Conservation (phyloP, 2,888 invertebrate genomes). For the Carterocephalus palaemon region DNA sequence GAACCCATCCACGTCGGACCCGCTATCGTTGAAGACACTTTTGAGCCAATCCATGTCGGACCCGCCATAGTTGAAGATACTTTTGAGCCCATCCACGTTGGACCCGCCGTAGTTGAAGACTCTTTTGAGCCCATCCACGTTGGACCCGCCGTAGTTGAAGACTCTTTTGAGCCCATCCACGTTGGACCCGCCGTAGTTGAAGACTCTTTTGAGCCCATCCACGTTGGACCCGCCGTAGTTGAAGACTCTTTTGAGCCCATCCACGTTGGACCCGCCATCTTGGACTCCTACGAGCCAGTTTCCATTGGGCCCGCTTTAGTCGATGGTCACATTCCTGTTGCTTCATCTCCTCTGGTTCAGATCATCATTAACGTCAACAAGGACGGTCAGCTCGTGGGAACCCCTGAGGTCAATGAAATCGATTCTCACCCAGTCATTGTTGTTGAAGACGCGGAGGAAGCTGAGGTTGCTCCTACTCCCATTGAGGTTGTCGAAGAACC, state of each 20-base stretch:
- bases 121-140: conserved; percentile 4
- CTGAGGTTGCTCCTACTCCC: background rate
- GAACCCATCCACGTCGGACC: no score
- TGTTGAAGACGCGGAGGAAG: background rate
- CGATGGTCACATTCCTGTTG: conserved; percentile 1
- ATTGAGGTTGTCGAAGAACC: background rate
- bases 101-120: background rate
- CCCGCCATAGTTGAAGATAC: conserved; percentile 9
- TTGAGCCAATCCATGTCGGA: conserved; percentile 16
- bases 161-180: conserved; percentile 25
- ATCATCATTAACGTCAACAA: conserved; percentile 12
- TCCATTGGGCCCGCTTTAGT: conserved; percentile 27
- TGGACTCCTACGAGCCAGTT: conserved; percentile 12
- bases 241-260: conserved; percentile 28
- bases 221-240: background rate
- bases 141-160: conserved; percentile 16
- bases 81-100: background rate
- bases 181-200: conserved; percentile 33
- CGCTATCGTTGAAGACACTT: conserved; percentile 3
- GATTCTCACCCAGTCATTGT: no score
- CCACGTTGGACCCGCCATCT: conserved; percentile 29
- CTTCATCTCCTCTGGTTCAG: background rate
- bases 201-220: conserved; percentile 2
- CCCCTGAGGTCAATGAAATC: no score
- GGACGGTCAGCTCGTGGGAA: conserved; percentile 1